Evolutionary conservation across 1,140 invertebrate genomes (phyloP).

Genomic region (Pseudobourletiella spinata): DNA sequence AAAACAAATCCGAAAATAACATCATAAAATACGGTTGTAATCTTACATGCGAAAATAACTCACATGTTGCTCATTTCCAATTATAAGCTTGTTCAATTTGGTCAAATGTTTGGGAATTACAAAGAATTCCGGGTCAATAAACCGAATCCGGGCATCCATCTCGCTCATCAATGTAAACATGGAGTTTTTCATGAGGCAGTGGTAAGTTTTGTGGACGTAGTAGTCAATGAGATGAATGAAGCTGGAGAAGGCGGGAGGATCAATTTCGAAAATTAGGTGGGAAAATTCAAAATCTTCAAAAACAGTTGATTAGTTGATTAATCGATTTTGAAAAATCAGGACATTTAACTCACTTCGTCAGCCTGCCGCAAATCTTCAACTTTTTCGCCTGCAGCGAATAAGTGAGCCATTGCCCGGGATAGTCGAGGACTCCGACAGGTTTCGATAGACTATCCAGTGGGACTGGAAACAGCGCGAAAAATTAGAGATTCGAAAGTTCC

Average conservation of each 20-base stretch:
- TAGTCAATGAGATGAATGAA: constrained; percentile 67
- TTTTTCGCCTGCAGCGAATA: constrained; percentile 76
- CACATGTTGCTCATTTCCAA: not conserved
- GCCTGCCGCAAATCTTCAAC: constrained; percentile 58
- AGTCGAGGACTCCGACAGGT: constrained; percentile 36
- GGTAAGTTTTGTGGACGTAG: constrained; percentile 58
- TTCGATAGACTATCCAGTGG: constrained; percentile 9
- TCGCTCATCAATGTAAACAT: constrained; percentile 51
- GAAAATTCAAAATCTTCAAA: constrained; percentile 12
- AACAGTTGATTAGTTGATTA: not conserved
- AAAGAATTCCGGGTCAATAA: constrained; percentile 45
- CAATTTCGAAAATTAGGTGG: too few species aligned
- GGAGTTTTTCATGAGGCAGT: constrained; percentile 55
- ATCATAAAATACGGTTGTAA: too few species aligned
- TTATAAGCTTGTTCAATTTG: not conserved
- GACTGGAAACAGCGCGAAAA: too few species aligned
- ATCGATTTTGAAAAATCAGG: not conserved
- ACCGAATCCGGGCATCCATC: constrained; percentile 51
- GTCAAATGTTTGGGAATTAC: constrained; percentile 30
- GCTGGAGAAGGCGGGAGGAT: constrained; percentile 49
- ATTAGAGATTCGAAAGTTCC: not conserved
- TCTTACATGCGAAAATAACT: not conserved
- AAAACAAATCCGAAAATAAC: too few species aligned
- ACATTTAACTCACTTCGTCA: constrained; percentile 51
- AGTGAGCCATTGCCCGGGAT: constrained; percentile 47